phyloP scores from a whole-genome alignment of 2,113 vertebrate genomes.

The Stictonetta naevosa region DNA sequence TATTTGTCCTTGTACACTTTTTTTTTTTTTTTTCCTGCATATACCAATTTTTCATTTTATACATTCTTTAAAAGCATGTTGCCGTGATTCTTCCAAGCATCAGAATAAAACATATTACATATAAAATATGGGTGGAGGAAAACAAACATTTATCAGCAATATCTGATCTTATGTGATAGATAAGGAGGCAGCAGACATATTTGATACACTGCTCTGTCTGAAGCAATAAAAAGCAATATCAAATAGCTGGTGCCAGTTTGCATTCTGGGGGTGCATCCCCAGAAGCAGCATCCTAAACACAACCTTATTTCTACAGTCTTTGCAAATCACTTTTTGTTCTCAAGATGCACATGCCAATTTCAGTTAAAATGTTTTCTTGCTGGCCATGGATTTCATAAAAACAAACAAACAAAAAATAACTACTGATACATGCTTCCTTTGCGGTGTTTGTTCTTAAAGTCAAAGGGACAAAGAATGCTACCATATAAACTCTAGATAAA shows the following conservation, averaged over 20 bases:
- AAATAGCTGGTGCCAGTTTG: neutral
- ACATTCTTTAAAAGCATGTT: conserved; percentile 21
- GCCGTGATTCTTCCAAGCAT: conserved; percentile 9
- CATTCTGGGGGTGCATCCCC: neutral
- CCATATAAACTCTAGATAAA: neutral
- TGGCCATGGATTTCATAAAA: neutral
- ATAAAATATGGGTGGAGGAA: neutral
- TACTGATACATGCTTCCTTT: neutral
- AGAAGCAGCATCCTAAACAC: neutral
- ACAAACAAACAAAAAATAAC: neutral
- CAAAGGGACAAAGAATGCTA: neutral
- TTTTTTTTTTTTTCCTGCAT: neutral
- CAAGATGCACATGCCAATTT: neutral
- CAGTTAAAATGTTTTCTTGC: neutral
- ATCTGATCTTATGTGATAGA: neutral
- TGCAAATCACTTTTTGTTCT: neutral
- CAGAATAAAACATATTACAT: neutral
- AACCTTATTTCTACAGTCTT: neutral
- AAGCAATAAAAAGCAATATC: neutral
- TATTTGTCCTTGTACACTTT: neutral
- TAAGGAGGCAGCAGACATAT: neutral
- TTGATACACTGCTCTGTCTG: neutral
- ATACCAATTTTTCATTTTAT: neutral
- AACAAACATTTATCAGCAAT: neutral
- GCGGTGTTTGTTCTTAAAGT: neutral